Conservation (phyloP, 2,888 invertebrate species). For the Tigriopus californicus region DNA sequence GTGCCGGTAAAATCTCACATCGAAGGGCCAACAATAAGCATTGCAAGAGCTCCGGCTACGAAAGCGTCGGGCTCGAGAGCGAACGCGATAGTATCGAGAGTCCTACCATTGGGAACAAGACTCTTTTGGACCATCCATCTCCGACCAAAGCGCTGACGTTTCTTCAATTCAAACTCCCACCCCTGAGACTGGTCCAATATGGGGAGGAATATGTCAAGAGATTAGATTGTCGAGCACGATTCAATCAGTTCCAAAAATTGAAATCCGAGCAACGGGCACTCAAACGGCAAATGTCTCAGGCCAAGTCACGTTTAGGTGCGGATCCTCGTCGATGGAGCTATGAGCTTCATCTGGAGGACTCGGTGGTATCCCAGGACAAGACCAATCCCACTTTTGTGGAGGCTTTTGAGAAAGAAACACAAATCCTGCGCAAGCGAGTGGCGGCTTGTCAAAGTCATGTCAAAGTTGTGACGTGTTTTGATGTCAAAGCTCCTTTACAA, state of each 20-base stretch:
- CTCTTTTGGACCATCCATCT: neutral
- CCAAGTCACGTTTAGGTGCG: constrained; percentile 35
- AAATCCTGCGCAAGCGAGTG: constrained; percentile 35
- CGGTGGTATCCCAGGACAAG: constrained; percentile 31
- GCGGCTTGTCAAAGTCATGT: constrained; percentile 37
- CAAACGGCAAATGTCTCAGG: constrained; percentile 33
- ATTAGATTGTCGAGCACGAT: constrained; percentile 30
- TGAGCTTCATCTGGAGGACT: constrained; percentile 31
- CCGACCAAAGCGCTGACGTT: neutral
- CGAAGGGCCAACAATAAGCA: neutral
- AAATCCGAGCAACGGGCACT: constrained; percentile 29
- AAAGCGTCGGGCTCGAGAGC: neutral
- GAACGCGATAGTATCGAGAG: neutral
- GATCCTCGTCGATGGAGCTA: constrained; percentile 34
- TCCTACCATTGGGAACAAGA: neutral
- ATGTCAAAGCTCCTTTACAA: constrained; percentile 19
- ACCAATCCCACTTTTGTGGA: constrained; percentile 32
- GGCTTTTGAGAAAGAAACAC: constrained; percentile 35
- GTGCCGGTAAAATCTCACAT: neutral
- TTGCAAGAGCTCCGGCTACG: constrained; percentile 8
- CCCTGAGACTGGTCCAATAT: neutral
- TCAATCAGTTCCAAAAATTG: constrained; percentile 23
- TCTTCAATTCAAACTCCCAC: neutral
- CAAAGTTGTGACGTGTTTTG: constrained; percentile 35
- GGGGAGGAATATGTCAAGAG: constrained; percentile 29